Evolutionary conservation across 1,140 invertebrate genomes (phyloP).

Genomic region (Drosophila pseudoobscura): DNA sequence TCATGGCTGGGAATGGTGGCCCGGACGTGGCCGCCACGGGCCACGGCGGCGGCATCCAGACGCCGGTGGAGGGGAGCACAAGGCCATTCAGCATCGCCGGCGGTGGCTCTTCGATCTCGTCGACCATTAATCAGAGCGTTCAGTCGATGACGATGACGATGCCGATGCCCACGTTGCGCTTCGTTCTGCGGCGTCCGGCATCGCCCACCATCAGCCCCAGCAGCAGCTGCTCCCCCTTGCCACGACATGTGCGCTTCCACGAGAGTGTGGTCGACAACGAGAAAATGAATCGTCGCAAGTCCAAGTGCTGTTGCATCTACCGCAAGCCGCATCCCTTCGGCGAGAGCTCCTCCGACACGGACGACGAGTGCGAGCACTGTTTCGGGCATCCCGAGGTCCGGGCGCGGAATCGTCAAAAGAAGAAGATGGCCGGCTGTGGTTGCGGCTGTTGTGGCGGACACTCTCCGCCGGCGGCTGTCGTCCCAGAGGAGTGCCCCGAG

Average conservation of each 20-base stretch:
- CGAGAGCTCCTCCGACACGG: slow-evolving; percentile 91
- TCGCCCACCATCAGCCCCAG: slow-evolving; percentile 47
- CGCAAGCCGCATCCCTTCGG: slow-evolving; percentile 91
- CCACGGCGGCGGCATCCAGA: too few relatives aligned
- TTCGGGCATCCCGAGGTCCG: slow-evolving; percentile 91
- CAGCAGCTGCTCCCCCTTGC: too few relatives aligned
- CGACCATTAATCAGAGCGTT: too few relatives aligned
- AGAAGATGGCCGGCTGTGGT: slow-evolving; percentile 9
- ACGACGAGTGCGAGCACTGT: slow-evolving; percentile 93
- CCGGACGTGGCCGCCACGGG: too few relatives aligned
- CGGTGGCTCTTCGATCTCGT: too few relatives aligned
- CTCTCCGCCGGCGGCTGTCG: neutral
- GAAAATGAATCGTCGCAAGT: slow-evolving; percentile 95
- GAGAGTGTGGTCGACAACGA: slow-evolving; percentile 96
- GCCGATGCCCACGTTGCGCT: neutral
- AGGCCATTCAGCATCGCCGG: too few relatives aligned
- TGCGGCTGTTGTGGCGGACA: neutral
- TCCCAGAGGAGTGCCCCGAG: neutral
- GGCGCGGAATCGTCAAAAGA: slow-evolving; percentile 83
- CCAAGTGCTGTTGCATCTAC: slow-evolving; percentile 97
- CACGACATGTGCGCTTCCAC: slow-evolving; percentile 92
- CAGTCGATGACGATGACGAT: too few relatives aligned
- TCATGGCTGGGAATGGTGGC: too few relatives aligned
- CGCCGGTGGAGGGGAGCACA: too few relatives aligned
- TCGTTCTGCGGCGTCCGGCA: slow-evolving; percentile 14